Evolutionary conservation across 2,888 invertebrate species (phyloP).

Genomic region (Lacanobia wlatinum): DNA sequence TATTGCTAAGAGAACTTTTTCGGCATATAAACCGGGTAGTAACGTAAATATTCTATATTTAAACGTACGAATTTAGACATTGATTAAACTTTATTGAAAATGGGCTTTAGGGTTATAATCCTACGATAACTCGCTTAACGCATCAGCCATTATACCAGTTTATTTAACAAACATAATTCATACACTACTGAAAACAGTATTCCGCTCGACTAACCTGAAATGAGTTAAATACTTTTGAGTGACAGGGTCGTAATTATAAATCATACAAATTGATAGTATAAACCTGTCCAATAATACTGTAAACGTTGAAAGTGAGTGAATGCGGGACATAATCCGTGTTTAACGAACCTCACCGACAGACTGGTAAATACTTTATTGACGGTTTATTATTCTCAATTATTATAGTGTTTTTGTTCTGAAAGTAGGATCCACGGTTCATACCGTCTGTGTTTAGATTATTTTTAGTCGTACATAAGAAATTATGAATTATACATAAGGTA

Average conservation of each 20-base stretch:
- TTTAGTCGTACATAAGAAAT: too few species aligned
- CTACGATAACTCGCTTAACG: background rate
- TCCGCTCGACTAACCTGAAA: background rate
- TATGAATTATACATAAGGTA: too few species aligned
- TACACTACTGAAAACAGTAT: background rate
- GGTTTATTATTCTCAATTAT: constrained; percentile 22
- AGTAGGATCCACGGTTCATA: too few species aligned
- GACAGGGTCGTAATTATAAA: constrained; percentile 17
- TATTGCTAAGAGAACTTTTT: constrained; percentile 11
- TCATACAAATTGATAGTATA: constrained; percentile 5
- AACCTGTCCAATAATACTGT: constrained; percentile 8
- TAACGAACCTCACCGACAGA: constrained; percentile 18
- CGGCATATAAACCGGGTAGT: background rate
- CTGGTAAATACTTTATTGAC: constrained; percentile 27
- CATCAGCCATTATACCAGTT: background rate
- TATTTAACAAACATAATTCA: background rate
- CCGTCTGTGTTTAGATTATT: too few species aligned
- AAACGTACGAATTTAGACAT: too few species aligned
- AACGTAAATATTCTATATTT: too few species aligned
- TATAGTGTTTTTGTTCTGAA: background rate
- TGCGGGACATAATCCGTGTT: constrained; percentile 30
- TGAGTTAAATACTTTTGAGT: constrained; percentile 8
- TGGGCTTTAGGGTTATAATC: background rate
- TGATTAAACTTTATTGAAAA: background rate
- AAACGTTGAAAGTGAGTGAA: constrained; percentile 18